Evolutionary conservation across 2,113 vertebrate species (phyloP).

Genomic region (Amphilophus citrinellus): DNA sequence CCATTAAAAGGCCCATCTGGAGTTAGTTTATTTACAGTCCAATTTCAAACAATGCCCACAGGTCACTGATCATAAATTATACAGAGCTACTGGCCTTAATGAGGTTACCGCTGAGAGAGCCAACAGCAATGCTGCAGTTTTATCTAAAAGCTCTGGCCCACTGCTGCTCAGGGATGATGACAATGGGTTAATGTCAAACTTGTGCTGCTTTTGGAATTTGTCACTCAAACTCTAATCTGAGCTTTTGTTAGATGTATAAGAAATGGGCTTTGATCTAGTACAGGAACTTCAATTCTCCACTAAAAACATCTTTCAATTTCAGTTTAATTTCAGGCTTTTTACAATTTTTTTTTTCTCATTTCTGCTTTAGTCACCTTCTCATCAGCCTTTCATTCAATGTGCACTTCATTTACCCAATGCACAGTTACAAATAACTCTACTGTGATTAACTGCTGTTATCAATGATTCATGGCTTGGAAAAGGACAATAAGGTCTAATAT

Average conservation of each 20-base stretch:
- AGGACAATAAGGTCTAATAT: not conserved
- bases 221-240: not conserved
- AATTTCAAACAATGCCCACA: conserved; percentile 32
- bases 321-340: conserved; percentile 42
- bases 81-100: not conserved
- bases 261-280: not conserved
- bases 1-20: conserved; percentile 32
- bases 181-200: not conserved
- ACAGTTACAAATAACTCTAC: not conserved
- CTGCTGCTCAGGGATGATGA: not conserved
- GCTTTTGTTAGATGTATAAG: not conserved
- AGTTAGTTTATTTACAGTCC: conserved; percentile 52
- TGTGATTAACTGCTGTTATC: not conserved
- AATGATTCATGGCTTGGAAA: not conserved
- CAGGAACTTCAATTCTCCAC: not conserved
- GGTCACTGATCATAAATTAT: not conserved
- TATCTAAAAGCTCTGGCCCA: not conserved
- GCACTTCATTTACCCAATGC: not conserved
- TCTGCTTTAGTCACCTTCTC: conserved; percentile 16
- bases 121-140: not conserved
- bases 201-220: too few species aligned
- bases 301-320: not conserved
- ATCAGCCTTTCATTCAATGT: conserved; percentile 2
- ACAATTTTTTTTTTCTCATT: not conserved
- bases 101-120: conserved; percentile 4